Percentiles rank a stretch among this genome's conserved stretches.
Evolutionary conservation across 2,888 invertebrate species (phyloP).

Genomic region (Taenaris catops): DNA sequence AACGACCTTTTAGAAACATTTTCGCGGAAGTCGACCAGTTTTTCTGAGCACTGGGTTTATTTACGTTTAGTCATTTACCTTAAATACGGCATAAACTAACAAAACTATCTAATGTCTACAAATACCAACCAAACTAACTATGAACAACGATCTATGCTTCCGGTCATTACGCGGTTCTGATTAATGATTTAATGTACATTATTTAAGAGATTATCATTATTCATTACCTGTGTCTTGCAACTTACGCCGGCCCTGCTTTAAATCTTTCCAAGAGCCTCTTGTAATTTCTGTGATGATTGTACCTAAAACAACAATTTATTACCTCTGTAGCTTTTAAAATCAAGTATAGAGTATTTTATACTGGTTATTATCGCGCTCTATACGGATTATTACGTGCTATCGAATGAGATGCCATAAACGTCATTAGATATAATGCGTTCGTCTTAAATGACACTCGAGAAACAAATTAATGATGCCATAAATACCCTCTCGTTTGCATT

Average conservation of each 20-base stretch:
- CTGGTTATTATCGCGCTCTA: slow-evolving; percentile 22
- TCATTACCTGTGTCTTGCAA: slow-evolving; percentile 8
- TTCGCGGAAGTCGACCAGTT: slow-evolving; percentile 5
- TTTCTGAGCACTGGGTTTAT: slow-evolving; percentile 3
- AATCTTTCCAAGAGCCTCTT: slow-evolving; percentile 12
- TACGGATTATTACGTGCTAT: slow-evolving; percentile 23
- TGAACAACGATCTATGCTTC: slow-evolving; percentile 13
- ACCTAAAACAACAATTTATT: slow-evolving; percentile 21
- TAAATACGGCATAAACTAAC: slow-evolving; percentile 3
- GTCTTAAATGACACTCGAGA: slow-evolving; percentile 20
- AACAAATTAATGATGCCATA: slow-evolving; percentile 28
- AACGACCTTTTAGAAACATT: neutral
- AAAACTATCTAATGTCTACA: slow-evolving; percentile 10
- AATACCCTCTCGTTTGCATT: slow-evolving; percentile 25
- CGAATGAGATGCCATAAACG: slow-evolving; percentile 20
- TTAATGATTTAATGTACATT: slow-evolving; percentile 7
- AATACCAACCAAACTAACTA: slow-evolving; percentile 13
- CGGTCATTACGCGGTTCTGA: slow-evolving; percentile 19
- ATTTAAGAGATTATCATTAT: slow-evolving; percentile 14
- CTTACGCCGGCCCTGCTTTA: slow-evolving; percentile 8
- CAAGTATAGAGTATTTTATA: slow-evolving; percentile 20
- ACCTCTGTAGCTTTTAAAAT: slow-evolving; percentile 19
- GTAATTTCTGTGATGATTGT: slow-evolving; percentile 11
- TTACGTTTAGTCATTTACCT: no score
- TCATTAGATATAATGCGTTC: slow-evolving; percentile 24